Evolutionary conservation across 2,113 vertebrate genomes (phyloP), one percentile per base, ranked within the genome.

Genomic region (Lipotes vexillifer): DNA sequence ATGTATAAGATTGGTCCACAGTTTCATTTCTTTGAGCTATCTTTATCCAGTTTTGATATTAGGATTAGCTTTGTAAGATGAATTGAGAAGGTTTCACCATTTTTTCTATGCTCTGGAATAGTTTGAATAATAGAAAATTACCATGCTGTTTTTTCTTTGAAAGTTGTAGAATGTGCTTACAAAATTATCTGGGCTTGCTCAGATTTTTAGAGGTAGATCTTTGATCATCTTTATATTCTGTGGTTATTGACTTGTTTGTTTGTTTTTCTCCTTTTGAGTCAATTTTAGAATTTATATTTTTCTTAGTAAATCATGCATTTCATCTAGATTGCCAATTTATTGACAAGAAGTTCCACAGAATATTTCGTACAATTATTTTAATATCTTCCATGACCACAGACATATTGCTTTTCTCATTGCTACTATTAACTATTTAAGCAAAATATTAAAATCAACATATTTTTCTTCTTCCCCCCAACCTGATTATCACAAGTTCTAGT

Each of bases 41-140:
- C 6, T 93, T 84, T 75, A 27, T 92, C 27, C 2, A 13, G 52
- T 93, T 95, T 97, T 87, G 63, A 46, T 90, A 68, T 83, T 95
- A 83, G 25, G 13, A n/a, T 92, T 95, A 59, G 2, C 10, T 85
- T 94, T 90, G 18, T 46, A 86, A 89, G 61, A 92, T 83, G 38
- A 94, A 72, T 82, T 65, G 20, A 52, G 33, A 65, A 63, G 12
- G 77, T 85, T 85, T 82, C 21, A 38, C 23, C 18, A 52, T 38
- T 93, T 95, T 46, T 55, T 5, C 61, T 17, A 52, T 87, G 13
- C 61, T 92, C 36, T 95, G 23, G 4, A 95, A 85, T 92, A 87
- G 27, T 83, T 86, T 86, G 33, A 97, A 66, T 69, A 72, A 87
- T 49, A 82, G 71, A 65, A 82, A 96, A 52, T 90, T 77, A 49